These are phyloP conservation scores for Megaleporinus macrocephalus DNA, from an alignment of 2,113 vertebrate species.

Conservation along the genomic window DNA sequence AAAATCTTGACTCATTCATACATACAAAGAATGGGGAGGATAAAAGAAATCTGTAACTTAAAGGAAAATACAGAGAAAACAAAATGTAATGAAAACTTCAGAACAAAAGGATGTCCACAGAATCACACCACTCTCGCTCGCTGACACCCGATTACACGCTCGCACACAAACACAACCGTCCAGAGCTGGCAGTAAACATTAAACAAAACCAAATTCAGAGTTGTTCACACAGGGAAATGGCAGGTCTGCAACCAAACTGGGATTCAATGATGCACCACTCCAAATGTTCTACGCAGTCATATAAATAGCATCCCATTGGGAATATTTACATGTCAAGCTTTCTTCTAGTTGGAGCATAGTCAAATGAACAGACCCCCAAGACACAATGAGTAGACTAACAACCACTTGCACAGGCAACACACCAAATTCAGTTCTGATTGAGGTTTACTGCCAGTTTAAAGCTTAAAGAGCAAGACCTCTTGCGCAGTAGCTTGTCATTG, in stretches of 20 bases:
- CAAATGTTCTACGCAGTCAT: too few species aligned
- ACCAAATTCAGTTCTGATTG: not conserved
- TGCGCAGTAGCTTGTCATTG: not conserved
- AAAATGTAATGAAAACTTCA: constrained; percentile 19
- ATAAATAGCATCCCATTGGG: too few species aligned
- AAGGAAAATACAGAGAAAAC: constrained; percentile 28
- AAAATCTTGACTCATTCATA: constrained; percentile 24
- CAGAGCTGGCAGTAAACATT: not conserved
- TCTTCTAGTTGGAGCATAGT: not conserved
- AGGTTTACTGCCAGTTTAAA: not conserved
- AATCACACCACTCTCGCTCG: not conserved
- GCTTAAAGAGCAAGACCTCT: not conserved
- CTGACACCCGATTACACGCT: not conserved
- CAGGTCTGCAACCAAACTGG: not conserved
- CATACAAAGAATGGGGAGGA: constrained; percentile 29
- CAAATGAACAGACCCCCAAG: not conserved
- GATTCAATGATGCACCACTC: not conserved
- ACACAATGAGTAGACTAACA: not conserved
- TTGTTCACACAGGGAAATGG: not conserved
- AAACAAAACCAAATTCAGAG: not conserved
- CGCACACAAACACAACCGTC: too few species aligned
- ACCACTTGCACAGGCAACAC: not conserved
- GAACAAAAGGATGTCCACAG: not conserved
- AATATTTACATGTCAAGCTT: not conserved
- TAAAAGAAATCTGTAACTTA: constrained; percentile 32